Evolutionary conservation across 1,140 invertebrate genomes (phyloP), one percentile per base, ranked within the genome.

Genomic region (Scaptodrosophila lebanonensis): DNA sequence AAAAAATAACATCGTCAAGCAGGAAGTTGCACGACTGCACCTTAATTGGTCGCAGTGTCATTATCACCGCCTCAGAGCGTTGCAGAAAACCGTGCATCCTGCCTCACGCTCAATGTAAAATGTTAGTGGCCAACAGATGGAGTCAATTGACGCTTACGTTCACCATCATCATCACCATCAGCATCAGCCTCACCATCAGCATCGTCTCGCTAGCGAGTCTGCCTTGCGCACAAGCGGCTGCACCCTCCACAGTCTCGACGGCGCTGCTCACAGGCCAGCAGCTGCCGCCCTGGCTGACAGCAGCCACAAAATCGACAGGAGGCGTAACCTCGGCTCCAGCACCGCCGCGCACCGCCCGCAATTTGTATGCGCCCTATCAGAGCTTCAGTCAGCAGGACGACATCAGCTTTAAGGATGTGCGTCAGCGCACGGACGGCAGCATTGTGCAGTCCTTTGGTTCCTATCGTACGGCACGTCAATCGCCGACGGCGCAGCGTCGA

Each of bases 81-180:
- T 27, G 29, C 42, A 13, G 30, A 44, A 50, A 18, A 45, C 43
- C 30, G 35, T 49, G 39, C 58, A 54, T 72, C 58, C 72, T 59
- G 56, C 66, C 35, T 58, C 27, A 32, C 42, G 72, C 83, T 85
- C 84, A 62, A 86, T 86, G 84, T 86, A 86, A 85, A 44, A 87
- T 87, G 85, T 82, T 86, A 84, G 82, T 83, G 60, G 58, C 68
- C 68, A 83, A 53, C 44, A 82, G 68, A 71, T 83, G 84, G 73
- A 58, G 61, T 40, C 54, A 64, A 39, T 60, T 72, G 58, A 63
- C 43, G 45, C 57, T 72, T 38, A 49, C 64, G 33, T 30, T 66
- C 38, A 39, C 47, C 40, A 50, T 77, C 30, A 47, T 50, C n/a
- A 20, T 45, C 11, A 33, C 39, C 58, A 53, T 71, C 64, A n/a